Conservation (phyloP, 2,888 invertebrate species). For the Sphaerophoria rueppellii region DNA sequence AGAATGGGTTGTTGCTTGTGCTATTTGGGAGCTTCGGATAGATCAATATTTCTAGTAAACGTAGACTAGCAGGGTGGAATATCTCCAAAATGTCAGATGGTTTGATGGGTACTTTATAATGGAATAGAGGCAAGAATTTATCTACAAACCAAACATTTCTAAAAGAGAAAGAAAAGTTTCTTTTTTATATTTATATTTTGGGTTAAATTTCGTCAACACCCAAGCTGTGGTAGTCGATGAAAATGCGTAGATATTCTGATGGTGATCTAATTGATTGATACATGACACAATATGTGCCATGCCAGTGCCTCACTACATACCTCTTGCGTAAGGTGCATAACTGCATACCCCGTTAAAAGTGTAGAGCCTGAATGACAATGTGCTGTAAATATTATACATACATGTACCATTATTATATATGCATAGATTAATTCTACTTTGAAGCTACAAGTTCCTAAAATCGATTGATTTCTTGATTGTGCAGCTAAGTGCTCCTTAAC, state of each 20-base stretch:
- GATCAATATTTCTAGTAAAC: constrained; percentile 67
- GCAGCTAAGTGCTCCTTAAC: constrained; percentile 50
- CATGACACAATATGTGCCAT: too few relatives aligned
- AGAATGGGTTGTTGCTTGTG: not conserved
- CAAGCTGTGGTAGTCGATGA: constrained; percentile 33
- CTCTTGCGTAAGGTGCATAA: too few relatives aligned
- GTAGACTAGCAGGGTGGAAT: constrained; percentile 44
- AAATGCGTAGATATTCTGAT: constrained; percentile 55
- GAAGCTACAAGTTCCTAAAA: constrained; percentile 24
- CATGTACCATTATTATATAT: constrained; percentile 28
- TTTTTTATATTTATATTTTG: not conserved
- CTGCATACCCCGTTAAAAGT: too few relatives aligned
- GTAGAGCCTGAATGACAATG: too few relatives aligned
- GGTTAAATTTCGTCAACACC: not conserved
- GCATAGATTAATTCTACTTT: constrained; percentile 8
- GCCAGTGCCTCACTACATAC: too few relatives aligned
- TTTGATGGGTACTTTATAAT: constrained; percentile 1
- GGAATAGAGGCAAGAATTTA: not conserved
- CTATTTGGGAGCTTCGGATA: not conserved
- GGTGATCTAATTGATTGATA: constrained; percentile 68
- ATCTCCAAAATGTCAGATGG: constrained; percentile 5
- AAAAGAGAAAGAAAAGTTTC: not conserved
- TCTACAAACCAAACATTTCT: not conserved
- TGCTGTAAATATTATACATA: too few relatives aligned
- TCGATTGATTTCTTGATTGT: constrained; percentile 36